Percentiles rank a stretch among this genome's conserved stretches.
Evolutionary conservation across 1,140 invertebrate species (phyloP).

Genomic region (Megalonaias nervosa): DNA sequence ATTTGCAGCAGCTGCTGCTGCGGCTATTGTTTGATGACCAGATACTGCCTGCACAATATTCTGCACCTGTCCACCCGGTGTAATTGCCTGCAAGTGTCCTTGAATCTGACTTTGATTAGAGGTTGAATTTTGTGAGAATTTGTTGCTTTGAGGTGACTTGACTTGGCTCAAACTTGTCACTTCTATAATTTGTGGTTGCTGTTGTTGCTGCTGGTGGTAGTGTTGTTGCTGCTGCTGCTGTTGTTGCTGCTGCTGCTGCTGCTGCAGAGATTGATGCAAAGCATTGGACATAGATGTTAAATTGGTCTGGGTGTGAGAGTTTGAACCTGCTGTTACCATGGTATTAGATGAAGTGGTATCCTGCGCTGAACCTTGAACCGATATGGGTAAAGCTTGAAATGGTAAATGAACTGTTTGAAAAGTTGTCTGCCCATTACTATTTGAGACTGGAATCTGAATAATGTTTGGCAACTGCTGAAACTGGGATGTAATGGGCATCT

Average conservation of each 20-base stretch:
- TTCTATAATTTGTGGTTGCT: not conserved
- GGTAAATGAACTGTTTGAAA: not conserved
- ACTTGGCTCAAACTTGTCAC: no score
- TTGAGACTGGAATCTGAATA: conserved; percentile 29
- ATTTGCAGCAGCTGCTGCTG: conserved; percentile 34
- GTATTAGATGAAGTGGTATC: no score
- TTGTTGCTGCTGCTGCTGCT: conserved; percentile 19
- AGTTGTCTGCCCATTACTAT: conserved; percentile 27
- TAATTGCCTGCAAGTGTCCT: no score
- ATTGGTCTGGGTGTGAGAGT: no score
- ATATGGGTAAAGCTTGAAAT: no score
- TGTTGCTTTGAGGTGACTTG: no score
- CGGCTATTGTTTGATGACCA: conserved; percentile 23
- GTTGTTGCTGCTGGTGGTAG: not conserved
- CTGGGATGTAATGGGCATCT: conserved; percentile 19
- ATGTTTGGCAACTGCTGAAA: conserved; percentile 31
- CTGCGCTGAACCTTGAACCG: no score
- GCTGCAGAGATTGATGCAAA: conserved; percentile 10
- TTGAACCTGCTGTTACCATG: no score
- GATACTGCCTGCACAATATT: conserved; percentile 28
- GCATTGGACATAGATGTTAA: no score
- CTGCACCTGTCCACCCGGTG: conserved; percentile 11
- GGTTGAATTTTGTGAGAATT: no score
- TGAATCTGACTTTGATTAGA: no score
- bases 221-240: conserved; percentile 9